A percentile compares a stretch with the other conserved stretches of the same genome.
These are phyloP conservation scores for Tenthredo distinguenda DNA, from an alignment of 2,888 invertebrate genomes.

Conservation along the genomic window DNA sequence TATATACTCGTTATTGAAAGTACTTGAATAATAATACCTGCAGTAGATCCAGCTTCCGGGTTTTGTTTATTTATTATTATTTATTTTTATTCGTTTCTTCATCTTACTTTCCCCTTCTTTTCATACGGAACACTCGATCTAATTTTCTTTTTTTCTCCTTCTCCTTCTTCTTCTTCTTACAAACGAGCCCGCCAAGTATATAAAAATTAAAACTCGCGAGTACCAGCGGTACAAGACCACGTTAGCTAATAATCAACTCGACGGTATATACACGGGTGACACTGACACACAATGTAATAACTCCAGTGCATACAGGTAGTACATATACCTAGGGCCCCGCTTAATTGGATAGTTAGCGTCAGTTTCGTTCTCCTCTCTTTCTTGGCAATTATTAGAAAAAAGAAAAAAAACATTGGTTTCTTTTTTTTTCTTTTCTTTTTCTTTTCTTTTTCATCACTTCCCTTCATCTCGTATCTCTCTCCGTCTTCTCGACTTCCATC, in stretches of 20 bases:
- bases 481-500: background rate
- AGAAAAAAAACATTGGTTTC: background rate
- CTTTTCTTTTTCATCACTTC: background rate
- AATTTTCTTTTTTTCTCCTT: too few relatives aligned
- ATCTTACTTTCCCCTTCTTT: too few relatives aligned
- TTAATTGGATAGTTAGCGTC: slow-evolving; percentile 71
- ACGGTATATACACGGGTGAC: background rate
- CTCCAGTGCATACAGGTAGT: too few relatives aligned
- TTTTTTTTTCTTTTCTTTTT: background rate
- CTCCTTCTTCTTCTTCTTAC: background rate
- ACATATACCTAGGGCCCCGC: slow-evolving; percentile 64
- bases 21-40: slow-evolving; percentile 6
- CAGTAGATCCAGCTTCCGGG: slow-evolving; percentile 10
- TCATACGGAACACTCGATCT: too few relatives aligned
- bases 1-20: slow-evolving; percentile 9
- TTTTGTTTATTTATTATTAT: background rate
- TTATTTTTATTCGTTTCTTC: background rate
- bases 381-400: background rate
- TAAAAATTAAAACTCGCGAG: slow-evolving; percentile 4
- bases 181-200: background rate
- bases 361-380: slow-evolving; percentile 1
- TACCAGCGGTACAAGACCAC: background rate
- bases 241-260: background rate
- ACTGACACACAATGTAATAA: slow-evolving; percentile 27
- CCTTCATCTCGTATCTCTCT: background rate